phyloP scores from a whole-genome alignment of 2,888 invertebrate species.

The Brachycybe producta region DNA sequence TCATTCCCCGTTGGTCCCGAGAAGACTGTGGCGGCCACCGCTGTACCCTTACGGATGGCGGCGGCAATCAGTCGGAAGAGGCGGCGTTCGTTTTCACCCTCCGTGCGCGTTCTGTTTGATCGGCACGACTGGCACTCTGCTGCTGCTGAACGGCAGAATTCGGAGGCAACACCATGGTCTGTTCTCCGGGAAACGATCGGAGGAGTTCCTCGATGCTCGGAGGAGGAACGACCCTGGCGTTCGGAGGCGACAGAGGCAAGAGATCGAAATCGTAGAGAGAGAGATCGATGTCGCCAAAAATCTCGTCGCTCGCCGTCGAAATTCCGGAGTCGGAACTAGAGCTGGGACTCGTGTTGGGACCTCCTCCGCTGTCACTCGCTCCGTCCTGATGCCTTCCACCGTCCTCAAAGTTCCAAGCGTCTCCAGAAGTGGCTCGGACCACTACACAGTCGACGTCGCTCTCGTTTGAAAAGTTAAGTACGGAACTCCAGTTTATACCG shows the following conservation, averaged over 20 bases:
- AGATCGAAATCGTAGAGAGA: slow-evolving; percentile 43
- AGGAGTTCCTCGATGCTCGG: slow-evolving; percentile 36
- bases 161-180: too few species aligned
- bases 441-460: slow-evolving; percentile 60
- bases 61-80: too few species aligned
- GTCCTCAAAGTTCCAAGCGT: slow-evolving; percentile 6
- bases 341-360: slow-evolving; percentile 43
- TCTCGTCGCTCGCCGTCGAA: slow-evolving; percentile 23
- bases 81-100: too few species aligned
- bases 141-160: too few species aligned
- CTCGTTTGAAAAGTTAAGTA: slow-evolving; percentile 70
- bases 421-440: not conserved
- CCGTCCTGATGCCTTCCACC: slow-evolving; percentile 7
- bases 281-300: slow-evolving; percentile 43
- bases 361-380: slow-evolving; percentile 14
- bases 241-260: slow-evolving; percentile 29
- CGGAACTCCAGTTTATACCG: slow-evolving; percentile 83
- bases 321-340: slow-evolving; percentile 16
- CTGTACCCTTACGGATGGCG: too few species aligned
- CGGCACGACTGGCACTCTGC: too few species aligned
- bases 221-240: slow-evolving; percentile 27
- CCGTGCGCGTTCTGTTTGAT: too few species aligned
- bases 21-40: too few species aligned
- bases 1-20: too few species aligned
- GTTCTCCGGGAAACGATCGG: slow-evolving; percentile 31